phyloP scores from a whole-genome alignment of 2,797 vertebrate species.

The Mormyrus proboscirostris region DNA sequence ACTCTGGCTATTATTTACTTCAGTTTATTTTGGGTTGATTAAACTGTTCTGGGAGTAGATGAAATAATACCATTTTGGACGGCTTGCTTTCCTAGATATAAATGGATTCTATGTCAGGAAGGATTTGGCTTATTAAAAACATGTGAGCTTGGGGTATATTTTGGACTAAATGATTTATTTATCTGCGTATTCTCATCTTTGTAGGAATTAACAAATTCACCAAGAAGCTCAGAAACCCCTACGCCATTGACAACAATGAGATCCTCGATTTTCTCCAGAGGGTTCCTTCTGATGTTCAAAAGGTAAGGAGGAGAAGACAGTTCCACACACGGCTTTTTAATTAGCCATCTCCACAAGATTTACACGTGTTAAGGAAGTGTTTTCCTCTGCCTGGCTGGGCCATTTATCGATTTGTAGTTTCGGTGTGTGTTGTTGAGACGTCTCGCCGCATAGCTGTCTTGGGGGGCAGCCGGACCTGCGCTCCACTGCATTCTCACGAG shows the following conservation, averaged over 20 bases:
- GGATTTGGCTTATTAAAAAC: neutral
- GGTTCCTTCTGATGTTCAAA: constrained; percentile 96
- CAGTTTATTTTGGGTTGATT: neutral
- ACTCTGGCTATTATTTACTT: neutral
- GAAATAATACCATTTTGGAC: neutral
- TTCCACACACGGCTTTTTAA: neutral
- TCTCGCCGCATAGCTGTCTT: neutral
- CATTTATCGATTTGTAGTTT: neutral
- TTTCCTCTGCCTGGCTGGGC: neutral
- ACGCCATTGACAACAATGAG: constrained; percentile 90
- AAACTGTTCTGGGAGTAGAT: neutral
- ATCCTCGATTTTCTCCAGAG: constrained; percentile 93
- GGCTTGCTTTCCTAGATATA: neutral
- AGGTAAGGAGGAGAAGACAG: constrained; percentile 63
- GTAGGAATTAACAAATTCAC: constrained; percentile 98
- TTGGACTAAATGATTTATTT: neutral
- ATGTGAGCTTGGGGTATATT: neutral
- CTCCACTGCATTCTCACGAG: neutral
- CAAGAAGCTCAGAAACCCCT: constrained; percentile 95
- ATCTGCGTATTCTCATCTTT: constrained; percentile 25
- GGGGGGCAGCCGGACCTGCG: constrained; percentile 34
- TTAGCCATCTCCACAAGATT: neutral
- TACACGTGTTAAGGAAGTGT: neutral
- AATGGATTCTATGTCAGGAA: constrained; percentile 7
- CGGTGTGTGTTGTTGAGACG: neutral